These are phyloP conservation scores for Notospermus geniculatus DNA, from an alignment of 1,140 invertebrate genomes.

Conservation along the genomic window DNA sequence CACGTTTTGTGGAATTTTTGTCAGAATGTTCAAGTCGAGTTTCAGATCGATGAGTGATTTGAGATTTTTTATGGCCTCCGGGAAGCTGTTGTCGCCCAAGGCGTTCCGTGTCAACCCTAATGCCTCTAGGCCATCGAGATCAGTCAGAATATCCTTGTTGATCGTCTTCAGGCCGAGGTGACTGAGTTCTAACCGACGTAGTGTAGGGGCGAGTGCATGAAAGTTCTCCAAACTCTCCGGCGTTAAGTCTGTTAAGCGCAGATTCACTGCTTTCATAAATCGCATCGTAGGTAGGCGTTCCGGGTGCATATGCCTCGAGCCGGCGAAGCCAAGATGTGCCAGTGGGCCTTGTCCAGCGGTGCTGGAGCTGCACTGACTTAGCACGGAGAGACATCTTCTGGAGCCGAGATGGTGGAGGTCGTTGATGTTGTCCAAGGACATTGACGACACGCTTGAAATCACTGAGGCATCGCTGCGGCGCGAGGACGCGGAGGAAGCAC, in stretches of 20 bases:
- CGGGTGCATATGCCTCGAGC: constrained; percentile 43
- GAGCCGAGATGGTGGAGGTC: no score
- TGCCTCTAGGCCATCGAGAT: constrained; percentile 36
- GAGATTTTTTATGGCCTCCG: constrained; percentile 35
- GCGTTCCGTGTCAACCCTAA: constrained; percentile 44
- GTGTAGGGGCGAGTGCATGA: constrained; percentile 27
- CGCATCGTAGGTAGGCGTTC: constrained; percentile 39
- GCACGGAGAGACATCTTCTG: no score
- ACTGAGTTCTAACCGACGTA: constrained; percentile 33
- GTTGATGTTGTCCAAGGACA: no score
- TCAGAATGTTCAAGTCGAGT: constrained; percentile 41
- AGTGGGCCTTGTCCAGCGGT: constrained; percentile 21
- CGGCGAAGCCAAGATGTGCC: constrained; percentile 39
- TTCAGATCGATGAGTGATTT: constrained; percentile 41
- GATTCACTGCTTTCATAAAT: constrained; percentile 31
- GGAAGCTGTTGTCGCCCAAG: constrained; percentile 37
- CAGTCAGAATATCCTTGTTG: constrained; percentile 31
- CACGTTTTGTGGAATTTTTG: constrained; percentile 34
- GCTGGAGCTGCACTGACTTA: no score
- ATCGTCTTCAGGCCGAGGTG: constrained; percentile 33
- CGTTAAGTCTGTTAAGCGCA: constrained; percentile 38
- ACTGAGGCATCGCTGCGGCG: no score
- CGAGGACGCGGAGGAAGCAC: no score
- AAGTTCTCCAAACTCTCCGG: constrained; percentile 42
- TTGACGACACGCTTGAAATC: no score